phyloP scores from a whole-genome alignment of 2,113 vertebrate genomes.

The Trochalopteron elliotii region DNA sequence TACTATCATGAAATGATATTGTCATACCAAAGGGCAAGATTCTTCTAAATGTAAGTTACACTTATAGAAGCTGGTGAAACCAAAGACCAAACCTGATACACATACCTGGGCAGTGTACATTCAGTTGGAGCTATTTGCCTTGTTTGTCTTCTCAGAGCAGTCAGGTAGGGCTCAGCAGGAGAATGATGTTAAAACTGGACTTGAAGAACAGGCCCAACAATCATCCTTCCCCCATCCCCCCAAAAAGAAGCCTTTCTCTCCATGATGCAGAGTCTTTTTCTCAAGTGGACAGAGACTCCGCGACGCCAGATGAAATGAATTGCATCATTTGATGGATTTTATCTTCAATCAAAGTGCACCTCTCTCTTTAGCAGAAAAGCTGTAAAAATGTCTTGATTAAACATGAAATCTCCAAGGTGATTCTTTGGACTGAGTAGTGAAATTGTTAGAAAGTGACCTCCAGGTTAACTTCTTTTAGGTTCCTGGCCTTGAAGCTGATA shows the following conservation, averaged over 20 bases:
- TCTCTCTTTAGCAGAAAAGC: slow-evolving; percentile 16
- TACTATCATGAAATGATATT: background rate
- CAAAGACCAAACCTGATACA: background rate
- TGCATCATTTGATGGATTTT: slow-evolving; percentile 41
- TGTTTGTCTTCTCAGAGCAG: background rate
- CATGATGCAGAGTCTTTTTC: background rate
- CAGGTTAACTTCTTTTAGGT: slow-evolving; percentile 11
- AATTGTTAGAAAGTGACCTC: slow-evolving; percentile 36
- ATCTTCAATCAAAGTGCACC: slow-evolving; percentile 18
- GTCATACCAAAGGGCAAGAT: background rate
- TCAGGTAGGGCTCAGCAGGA: background rate
- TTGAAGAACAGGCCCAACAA: slow-evolving; percentile 7
- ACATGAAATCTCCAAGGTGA: slow-evolving; percentile 31
- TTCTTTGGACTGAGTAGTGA: background rate
- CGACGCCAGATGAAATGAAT: slow-evolving; percentile 27
- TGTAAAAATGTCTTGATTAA: slow-evolving; percentile 51
- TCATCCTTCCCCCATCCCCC: background rate
- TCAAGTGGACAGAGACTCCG: background rate
- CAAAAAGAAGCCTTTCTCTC: background rate
- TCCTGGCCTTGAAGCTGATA: slow-evolving; percentile 13
- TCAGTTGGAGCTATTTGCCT: background rate
- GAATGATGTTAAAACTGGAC: background rate
- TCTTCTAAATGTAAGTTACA: background rate
- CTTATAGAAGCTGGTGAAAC: background rate
- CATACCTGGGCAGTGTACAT: background rate